phyloP scores from a whole-genome alignment of 2,113 vertebrate genomes.

The Pandion haliaetus region DNA sequence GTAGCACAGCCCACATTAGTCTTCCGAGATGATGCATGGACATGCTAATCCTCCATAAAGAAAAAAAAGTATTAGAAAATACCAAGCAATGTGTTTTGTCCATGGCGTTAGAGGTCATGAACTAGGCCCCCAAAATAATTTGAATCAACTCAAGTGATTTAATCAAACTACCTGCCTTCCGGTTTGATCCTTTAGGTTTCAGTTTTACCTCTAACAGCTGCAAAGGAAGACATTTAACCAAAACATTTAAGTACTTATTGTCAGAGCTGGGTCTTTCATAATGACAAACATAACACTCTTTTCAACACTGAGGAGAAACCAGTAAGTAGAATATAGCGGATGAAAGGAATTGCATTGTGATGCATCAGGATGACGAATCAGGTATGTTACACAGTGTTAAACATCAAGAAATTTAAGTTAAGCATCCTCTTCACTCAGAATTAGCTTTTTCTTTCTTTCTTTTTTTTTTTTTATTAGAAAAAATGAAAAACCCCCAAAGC shows the following conservation, averaged over 20 bases:
- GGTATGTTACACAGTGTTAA: background rate
- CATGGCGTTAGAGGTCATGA: constrained; percentile 4
- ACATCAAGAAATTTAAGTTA: background rate
- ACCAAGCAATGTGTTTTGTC: background rate
- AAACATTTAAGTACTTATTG: background rate
- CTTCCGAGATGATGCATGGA: background rate
- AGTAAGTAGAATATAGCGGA: background rate
- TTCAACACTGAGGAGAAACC: background rate
- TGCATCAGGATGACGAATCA: background rate
- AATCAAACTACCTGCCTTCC: constrained; percentile 28
- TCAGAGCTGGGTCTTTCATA: background rate
- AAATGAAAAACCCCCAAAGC: background rate
- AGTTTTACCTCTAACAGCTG: constrained; percentile 10
- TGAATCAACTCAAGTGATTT: constrained; percentile 16
- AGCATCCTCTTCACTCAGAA: background rate
- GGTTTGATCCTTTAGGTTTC: background rate
- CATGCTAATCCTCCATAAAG: constrained; percentile 3
- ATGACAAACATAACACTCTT: background rate
- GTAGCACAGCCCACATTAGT: constrained; percentile 17
- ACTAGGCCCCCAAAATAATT: background rate
- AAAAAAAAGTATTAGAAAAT: background rate
- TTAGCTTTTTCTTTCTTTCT: background rate
- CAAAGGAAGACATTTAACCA: background rate
- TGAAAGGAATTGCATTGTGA: background rate
- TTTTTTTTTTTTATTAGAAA: background rate